phyloP scores from a whole-genome alignment of 2,888 invertebrate genomes.

The Lycocerus yunnanus region DNA sequence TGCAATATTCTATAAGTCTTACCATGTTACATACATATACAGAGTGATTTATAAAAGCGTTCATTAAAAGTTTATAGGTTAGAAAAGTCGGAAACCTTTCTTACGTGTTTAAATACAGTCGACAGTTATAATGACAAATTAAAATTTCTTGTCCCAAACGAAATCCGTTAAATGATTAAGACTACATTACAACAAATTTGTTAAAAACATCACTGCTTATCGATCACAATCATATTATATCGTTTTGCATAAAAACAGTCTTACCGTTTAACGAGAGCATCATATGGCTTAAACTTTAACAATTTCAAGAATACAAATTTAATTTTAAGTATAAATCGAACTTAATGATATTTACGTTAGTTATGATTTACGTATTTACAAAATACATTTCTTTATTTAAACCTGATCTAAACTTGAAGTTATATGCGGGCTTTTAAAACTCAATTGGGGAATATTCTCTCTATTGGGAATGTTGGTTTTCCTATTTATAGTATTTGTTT shows the following conservation, averaged over 20 bases:
- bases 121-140: too few species aligned
- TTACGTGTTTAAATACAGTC: too few species aligned
- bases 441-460: background rate
- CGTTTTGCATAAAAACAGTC: too few species aligned
- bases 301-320: background rate
- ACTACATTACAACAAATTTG: too few species aligned
- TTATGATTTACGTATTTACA: too few species aligned
- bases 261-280: too few species aligned
- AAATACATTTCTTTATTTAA: background rate
- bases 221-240: too few species aligned
- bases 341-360: background rate
- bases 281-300: too few species aligned
- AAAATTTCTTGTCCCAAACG: too few species aligned
- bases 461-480: background rate
- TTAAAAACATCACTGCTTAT: too few species aligned
- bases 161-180: too few species aligned
- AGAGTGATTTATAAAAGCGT: background rate
- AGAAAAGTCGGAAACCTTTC: background rate
- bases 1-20: background rate
- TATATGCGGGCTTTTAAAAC: background rate
- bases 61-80: background rate
- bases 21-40: background rate
- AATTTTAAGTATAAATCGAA: background rate
- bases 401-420: background rate
- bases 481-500: background rate